Conservation (phyloP, 2,888 invertebrate species). For the Phrixothrix hirtus region DNA sequence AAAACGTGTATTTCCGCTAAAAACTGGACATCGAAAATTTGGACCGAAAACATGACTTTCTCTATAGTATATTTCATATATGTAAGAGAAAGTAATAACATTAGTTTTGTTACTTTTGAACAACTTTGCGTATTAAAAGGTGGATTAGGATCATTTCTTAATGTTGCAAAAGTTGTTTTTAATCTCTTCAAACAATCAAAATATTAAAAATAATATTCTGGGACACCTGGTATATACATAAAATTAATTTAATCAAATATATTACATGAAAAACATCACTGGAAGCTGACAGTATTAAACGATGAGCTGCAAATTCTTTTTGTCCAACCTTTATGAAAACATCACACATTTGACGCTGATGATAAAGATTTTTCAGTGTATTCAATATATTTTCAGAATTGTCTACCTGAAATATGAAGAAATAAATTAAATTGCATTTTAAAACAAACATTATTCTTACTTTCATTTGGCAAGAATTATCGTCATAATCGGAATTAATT, state of each 20-base stretch:
- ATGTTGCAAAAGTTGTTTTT: too few species aligned
- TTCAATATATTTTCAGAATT: conserved; percentile 80
- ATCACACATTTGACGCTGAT: conserved; percentile 88
- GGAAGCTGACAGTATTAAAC: conserved; percentile 88
- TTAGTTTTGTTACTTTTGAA: too few species aligned
- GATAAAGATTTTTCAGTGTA: conserved; percentile 82
- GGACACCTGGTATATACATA: too few species aligned
- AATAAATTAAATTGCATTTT: conserved; percentile 7
- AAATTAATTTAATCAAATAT: background rate
- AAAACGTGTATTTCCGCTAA: too few species aligned
- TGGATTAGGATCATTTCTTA: too few species aligned
- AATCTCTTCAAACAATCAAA: too few species aligned
- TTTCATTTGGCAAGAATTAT: conserved; percentile 35
- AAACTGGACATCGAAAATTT: too few species aligned
- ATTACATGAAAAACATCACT: conserved; percentile 92
- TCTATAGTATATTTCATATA: too few species aligned
- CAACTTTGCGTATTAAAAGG: too few species aligned
- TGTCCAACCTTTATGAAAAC: conserved; percentile 82
- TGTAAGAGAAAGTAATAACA: too few species aligned
- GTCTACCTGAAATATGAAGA: conserved; percentile 66
- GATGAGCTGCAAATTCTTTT: conserved; percentile 82
- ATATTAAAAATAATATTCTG: too few species aligned
- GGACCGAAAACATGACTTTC: too few species aligned
- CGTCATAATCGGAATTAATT: conserved; percentile 10
- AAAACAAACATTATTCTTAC: conserved; percentile 8